Conservation (phyloP, 23 tunicate species). For the Phallusia fumigata region DNA sequence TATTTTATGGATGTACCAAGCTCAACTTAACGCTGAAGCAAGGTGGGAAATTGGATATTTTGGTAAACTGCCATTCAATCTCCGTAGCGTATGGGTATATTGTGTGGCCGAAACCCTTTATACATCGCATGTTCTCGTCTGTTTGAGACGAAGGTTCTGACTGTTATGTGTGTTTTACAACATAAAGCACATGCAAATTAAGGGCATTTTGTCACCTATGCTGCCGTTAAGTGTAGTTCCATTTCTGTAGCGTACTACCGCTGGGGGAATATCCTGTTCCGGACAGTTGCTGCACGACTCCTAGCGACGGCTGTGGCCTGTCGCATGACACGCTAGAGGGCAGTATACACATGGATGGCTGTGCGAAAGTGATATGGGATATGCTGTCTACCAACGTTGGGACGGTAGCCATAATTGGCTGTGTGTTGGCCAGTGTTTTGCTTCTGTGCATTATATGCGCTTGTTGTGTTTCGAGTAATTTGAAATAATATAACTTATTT, state of each 20-base stretch:
- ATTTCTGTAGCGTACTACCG: neutral
- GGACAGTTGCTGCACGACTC: conserved; percentile 43
- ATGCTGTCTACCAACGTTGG: conserved; percentile 14
- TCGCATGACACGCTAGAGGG: neutral
- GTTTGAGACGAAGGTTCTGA: too few relatives aligned
- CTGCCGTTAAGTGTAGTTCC: neutral
- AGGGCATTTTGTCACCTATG: too few relatives aligned
- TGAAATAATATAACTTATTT: too few relatives aligned
- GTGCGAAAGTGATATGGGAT: conserved; percentile 26
- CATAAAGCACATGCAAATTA: too few relatives aligned
- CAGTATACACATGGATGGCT: conserved; percentile 21
- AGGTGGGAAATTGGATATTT: too few relatives aligned
- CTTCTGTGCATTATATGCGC: conserved; percentile 13
- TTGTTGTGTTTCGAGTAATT: conserved; percentile 7
- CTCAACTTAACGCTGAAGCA: conserved; percentile 1
- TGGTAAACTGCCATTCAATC: too few relatives aligned
- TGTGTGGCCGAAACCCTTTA: too few relatives aligned
- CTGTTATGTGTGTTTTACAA: too few relatives aligned
- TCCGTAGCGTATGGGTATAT: too few relatives aligned
- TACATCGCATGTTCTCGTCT: too few relatives aligned
- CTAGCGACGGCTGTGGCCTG: conserved; percentile 32
- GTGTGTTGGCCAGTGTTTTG: conserved; percentile 17
- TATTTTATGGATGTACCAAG: conserved; percentile 16
- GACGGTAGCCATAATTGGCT: neutral
- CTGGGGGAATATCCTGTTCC: conserved; percentile 37